Base-by-base conservation (phyloP, 2,113 vertebrate species). In the Misgurnus mizolepis region DNA sequence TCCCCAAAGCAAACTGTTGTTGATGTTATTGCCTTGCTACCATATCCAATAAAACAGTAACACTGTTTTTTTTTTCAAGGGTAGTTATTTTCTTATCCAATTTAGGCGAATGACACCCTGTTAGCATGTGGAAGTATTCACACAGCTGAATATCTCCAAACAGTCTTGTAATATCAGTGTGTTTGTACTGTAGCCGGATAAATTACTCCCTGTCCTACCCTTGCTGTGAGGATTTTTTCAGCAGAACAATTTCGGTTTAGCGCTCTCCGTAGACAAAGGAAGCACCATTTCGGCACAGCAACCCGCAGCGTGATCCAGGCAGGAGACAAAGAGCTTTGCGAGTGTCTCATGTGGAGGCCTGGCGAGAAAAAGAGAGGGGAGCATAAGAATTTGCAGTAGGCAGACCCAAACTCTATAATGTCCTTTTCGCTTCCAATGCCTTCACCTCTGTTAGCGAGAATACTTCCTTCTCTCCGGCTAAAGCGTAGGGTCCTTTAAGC, bases 401-500 rank as follows among this genome's bases (percentile, higher is more conserved):
- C 82, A 71, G 73, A 81, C 83, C 83, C 68, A 75, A 80, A 81
- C 61, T 27, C 68, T 86, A 86, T 83, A 85, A 84, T 80, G 86
- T 67, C 69, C 84, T 85, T 85, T 90, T 85, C 82, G 74, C 87
- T 87, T 88, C 86, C 85, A 78, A 85, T 83, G 85, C 88, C 79
- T 88, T 88, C 87, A 89, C 89, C 88, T 89, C 90, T 84, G 89
- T 90, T 87, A 88, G 88, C 90, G 89, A 79, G 67, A 90, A 87
- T 79, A 80, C 88, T 89, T 84, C 70, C 83, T 87, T 89, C 89
- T 89, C 86, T 84, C 72, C 88, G 72, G 86, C 87, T 74, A 83
- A 91, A 90, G 91, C 89, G 87, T 90, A 92, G 92, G 92, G 90
- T 90, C 92, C 91, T 91, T 87, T 75, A 78, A 89, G 91, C 90